phyloP scores from a whole-genome alignment of 2,797 vertebrate species.

The Setipinna tenuifilis region DNA sequence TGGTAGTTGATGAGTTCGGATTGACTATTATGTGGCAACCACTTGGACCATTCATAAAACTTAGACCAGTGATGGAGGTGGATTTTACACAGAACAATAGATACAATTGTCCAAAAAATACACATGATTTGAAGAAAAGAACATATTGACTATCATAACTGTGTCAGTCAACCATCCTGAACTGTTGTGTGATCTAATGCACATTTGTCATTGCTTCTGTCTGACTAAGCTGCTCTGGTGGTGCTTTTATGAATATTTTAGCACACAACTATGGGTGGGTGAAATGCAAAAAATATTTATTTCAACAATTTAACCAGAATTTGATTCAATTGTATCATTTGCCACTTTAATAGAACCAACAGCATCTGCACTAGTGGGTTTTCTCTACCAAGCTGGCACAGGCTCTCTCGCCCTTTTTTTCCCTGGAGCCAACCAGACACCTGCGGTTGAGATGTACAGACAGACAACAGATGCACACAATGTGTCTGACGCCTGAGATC shows the following conservation, averaged over 20 bases:
- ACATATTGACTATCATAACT: not conserved
- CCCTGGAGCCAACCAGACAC: not conserved
- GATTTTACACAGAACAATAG: not conserved
- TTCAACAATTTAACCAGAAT: not conserved
- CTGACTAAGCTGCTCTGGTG: not conserved
- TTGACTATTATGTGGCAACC: no score
- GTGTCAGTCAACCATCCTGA: not conserved
- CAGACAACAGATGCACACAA: slow-evolving; percentile 6
- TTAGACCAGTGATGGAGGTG: not conserved
- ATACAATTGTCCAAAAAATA: not conserved
- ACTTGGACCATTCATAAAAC: not conserved
- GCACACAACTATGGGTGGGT: not conserved
- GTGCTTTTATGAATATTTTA: not conserved
- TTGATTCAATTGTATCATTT: not conserved
- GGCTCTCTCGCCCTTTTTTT: not conserved
- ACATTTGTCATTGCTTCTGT: not conserved
- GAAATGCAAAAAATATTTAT: not conserved
- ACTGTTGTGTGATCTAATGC: not conserved
- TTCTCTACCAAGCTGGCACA: not conserved
- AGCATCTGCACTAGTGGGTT: not conserved
- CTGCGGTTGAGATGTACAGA: not conserved
- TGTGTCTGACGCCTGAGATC: slow-evolving; percentile 45
- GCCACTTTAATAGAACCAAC: not conserved
- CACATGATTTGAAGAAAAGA: not conserved
- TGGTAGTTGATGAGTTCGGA: no score